These are phyloP conservation scores for Heliconius ethilla DNA, from an alignment of 2,888 invertebrate genomes.

Conservation along the genomic window DNA sequence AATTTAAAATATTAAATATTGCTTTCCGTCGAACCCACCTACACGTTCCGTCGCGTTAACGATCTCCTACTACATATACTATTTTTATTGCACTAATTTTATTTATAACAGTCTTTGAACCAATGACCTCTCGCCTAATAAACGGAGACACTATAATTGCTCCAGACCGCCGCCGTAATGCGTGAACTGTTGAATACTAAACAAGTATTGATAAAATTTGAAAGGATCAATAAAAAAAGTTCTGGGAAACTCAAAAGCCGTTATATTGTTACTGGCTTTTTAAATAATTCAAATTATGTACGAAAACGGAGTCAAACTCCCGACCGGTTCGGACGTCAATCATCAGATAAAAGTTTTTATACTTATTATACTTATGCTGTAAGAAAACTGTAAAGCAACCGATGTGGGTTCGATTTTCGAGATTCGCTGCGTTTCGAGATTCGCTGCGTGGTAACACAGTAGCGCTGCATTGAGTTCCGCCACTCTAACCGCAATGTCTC, in stretches of 20 bases:
- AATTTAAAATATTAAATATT: no score
- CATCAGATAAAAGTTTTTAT: conserved; percentile 3
- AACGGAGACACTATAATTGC: neutral
- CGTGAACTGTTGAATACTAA: conserved; percentile 5
- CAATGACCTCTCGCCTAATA: neutral
- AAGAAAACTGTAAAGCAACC: neutral
- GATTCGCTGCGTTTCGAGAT: neutral
- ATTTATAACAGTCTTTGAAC: conserved; percentile 4
- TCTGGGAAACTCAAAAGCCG: conserved; percentile 12
- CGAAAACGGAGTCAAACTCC: conserved; percentile 18
- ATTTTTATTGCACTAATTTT: neutral
- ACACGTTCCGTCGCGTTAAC: no score
- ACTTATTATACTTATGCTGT: neutral
- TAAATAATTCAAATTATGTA: conserved; percentile 23
- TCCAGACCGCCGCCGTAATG: neutral
- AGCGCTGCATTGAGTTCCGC: neutral
- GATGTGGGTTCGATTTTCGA: neutral
- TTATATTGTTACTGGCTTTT: conserved; percentile 16
- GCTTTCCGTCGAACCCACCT: no score
- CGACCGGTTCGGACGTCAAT: conserved; percentile 22
- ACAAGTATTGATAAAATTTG: conserved; percentile 5
- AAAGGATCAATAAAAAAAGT: conserved; percentile 17
- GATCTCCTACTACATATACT: neutral
- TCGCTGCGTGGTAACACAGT: neutral
- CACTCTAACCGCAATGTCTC: neutral